These are phyloP conservation scores for Sarcophaga bullata DNA, from an alignment of 1,140 invertebrate genomes.

Conservation along the genomic window DNA sequence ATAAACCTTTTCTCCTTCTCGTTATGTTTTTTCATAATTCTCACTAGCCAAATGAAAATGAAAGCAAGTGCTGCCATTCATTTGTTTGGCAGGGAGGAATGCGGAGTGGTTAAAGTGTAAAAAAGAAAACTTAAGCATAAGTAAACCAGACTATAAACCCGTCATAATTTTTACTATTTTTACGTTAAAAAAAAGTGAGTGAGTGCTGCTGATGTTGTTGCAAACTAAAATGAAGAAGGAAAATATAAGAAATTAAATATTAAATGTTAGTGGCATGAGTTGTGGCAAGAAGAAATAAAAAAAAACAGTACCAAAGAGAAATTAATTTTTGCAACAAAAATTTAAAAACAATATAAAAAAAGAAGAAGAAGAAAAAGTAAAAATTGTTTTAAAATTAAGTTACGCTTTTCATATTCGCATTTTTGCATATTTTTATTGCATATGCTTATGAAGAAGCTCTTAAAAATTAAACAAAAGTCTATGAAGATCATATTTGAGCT, in stretches of 20 bases:
- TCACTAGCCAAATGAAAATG: neutral
- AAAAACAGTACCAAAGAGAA: neutral
- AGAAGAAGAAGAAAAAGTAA: neutral
- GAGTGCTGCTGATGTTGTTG: neutral
- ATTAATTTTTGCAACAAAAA: neutral
- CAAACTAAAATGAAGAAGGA: neutral
- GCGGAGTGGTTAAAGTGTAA: neutral
- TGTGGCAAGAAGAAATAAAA: neutral
- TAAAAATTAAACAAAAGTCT: no score
- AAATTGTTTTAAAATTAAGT: neutral
- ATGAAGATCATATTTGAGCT: no score
- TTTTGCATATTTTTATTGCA: neutral
- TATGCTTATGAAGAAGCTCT: neutral
- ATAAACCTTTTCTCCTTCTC: neutral
- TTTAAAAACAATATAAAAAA: neutral
- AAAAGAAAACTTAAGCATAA: neutral
- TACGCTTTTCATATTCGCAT: neutral
- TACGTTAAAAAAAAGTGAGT: neutral
- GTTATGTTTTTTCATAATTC: neutral
- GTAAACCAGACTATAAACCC: conserved; percentile 13
- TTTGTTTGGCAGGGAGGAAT: no score
- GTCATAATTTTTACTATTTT: conserved; percentile 17
- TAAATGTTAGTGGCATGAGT: conserved; percentile 11
- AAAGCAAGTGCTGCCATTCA: no score
- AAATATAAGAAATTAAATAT: neutral